Base-by-base conservation (phyloP, 2,113 vertebrate genomes). In the Heloderma charlesbogerti region DNA sequence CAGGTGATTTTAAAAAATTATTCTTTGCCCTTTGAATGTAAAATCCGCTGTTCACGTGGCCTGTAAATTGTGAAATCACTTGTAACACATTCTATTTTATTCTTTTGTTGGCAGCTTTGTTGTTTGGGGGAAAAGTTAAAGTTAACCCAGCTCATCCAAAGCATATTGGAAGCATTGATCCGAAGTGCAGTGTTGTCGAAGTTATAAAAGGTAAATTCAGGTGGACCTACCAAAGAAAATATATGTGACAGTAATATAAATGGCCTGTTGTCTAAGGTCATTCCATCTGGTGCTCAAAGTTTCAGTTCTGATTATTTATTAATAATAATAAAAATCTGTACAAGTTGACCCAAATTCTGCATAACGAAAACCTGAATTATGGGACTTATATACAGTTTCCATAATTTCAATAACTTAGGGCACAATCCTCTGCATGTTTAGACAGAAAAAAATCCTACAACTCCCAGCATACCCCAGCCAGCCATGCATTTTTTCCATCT, bases 151-250 rank as follows among this genome's bases (percentile, higher is more conserved):
- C 99, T 84, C 98, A 99, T 94, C 99, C 98, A 88, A 99, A 99
- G 96, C 99, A 99, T 92, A 99, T 99, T 45, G 99, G 99, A 96
- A 98, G 99, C 94, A 99, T 99, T 31, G 99, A 99, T 96, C 99
- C 99, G 89, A 93, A 97, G 96, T 99, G 99, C 94, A 93, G 94
- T 16, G 99, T 99, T 90, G 97, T 98, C 78, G 99, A 99, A 79
- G 99, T 99, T 84, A 97, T 99, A 94, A 98, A 93, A 98, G 99
- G 99, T 99, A 96, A 97, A 94, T 88, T 90, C 34, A 86, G 88
- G 54, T 20, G 89, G 40, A 95, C 78, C 18, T 77, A 45, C 12
- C 12, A 20, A 48, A 37, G n/a, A 71, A 69, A 81, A 81, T 10
- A 6, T 0, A 86, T 40, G 15, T 79, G 40, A 40, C 31, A 31